Base-by-base conservation (phyloP, 2,888 invertebrate genomes). In the Harmothoe impar region DNA sequence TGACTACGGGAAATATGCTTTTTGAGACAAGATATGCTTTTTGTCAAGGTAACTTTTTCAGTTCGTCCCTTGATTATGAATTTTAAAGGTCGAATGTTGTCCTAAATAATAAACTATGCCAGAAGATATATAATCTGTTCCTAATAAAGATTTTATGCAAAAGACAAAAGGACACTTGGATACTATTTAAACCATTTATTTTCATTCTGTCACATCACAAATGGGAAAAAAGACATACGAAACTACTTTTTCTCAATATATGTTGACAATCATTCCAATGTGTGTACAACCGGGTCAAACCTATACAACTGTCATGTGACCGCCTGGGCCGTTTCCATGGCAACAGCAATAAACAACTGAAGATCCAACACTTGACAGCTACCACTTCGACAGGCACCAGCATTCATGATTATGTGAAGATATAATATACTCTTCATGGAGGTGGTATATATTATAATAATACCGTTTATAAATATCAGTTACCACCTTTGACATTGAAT, bases 191-290 rank as follows among this genome's bases (percentile, higher is more conserved):
- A 86, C 54, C 86, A 86, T 86, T 86, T 86, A 86, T 86, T 86
- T 86, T 56, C 84, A 84, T 84, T 43, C 84, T 84, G 51, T 84
- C 86, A 86, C 86, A 86, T 86, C 86, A 86, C 86, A 86, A 86
- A 54, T 86, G 54, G 56, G 33, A 86, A 54, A 86, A 86, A 29
- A 86, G 29, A 86, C 7, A 86, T 56, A 86, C 86, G 86, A 54
- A 86, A 86, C 86, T 86, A 86, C 86, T 25, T 56, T 81, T 5
- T 81, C n/a, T 78, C 17, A 54, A 86, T 54, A 86, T 54, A 17
- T 86, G 86, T 86, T 86, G 86, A 86, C 86, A 86, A 52, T 51
- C 17, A 84, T 84, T 84, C n/a, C 20, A 15, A 52, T 31, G 77
- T 77, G 77, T 77, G 77, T 77, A 77, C 17, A 77, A 17, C 77